Conservation (phyloP, 2,888 invertebrate genomes). For the Globia sparganii region DNA sequence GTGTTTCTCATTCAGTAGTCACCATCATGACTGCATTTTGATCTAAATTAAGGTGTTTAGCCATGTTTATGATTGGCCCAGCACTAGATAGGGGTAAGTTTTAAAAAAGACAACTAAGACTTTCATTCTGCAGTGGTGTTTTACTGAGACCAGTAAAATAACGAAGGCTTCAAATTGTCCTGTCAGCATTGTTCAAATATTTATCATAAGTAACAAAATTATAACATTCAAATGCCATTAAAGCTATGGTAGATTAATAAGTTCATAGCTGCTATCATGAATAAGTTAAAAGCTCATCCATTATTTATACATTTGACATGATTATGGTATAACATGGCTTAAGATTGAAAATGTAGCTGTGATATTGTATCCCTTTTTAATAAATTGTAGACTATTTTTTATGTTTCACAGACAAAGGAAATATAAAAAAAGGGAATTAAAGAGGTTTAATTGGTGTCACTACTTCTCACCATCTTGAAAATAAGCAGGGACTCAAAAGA, state of each 20-base stretch:
- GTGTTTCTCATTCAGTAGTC: not conserved
- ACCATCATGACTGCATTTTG: not conserved
- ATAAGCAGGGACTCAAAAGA: not conserved
- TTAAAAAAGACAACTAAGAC: not conserved
- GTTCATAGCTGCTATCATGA: conserved; percentile 1
- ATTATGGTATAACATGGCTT: not conserved
- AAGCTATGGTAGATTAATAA: not conserved
- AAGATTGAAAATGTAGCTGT: not conserved
- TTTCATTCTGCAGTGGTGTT: not conserved
- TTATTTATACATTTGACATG: conserved; percentile 1
- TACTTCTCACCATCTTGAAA: conserved; percentile 1
- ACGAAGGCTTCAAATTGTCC: not conserved
- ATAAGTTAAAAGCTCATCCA: conserved; percentile 33
- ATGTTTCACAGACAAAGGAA: not conserved
- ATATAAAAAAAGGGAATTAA: not conserved
- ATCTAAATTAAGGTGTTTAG: no score
- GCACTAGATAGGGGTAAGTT: not conserved
- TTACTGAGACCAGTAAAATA: not conserved
- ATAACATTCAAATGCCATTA: not conserved
- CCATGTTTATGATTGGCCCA: not conserved
- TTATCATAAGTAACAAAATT: conserved; percentile 19
- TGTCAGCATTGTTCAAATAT: not conserved
- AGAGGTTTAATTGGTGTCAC: not conserved
- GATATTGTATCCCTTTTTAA: not conserved
- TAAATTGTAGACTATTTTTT: not conserved